Percentiles rank a stretch among this genome's conserved stretches.
phyloP scores from a whole-genome alignment of 2,797 vertebrate species.

The Mareca strepera region DNA sequence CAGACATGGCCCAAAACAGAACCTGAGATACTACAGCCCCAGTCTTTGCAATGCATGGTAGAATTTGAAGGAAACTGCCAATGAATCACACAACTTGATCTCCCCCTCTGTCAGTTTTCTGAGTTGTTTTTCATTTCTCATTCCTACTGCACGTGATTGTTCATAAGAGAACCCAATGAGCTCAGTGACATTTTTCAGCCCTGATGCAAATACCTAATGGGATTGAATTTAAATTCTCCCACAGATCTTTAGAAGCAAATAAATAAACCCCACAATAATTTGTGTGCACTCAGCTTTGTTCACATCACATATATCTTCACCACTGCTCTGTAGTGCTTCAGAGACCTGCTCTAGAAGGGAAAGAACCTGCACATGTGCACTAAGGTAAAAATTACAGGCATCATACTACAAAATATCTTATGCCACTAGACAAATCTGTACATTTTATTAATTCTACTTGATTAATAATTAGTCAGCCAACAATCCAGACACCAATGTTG shows the following conservation, averaged over 20 bases:
- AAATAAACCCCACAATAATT: neutral
- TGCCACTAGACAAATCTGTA: neutral
- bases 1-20: neutral
- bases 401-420: neutral
- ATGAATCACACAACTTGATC: neutral
- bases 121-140: neutral
- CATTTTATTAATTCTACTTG: neutral
- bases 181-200: neutral
- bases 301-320: fast-evolving
- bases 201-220: neutral
- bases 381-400: neutral
- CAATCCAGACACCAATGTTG: neutral
- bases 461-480: neutral
- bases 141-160: neutral
- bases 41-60: neutral
- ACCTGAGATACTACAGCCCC: neutral
- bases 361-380: neutral
- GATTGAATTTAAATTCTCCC: neutral
- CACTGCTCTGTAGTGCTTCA: fast-evolving
- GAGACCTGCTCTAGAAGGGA: neutral
- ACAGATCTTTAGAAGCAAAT: neutral
- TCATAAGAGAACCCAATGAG: neutral
- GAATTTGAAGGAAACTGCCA: neutral
- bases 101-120: neutral
- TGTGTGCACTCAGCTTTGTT: neutral